Base-by-base conservation (phyloP, 2,888 invertebrate species). In the Rutpela maculata region DNA sequence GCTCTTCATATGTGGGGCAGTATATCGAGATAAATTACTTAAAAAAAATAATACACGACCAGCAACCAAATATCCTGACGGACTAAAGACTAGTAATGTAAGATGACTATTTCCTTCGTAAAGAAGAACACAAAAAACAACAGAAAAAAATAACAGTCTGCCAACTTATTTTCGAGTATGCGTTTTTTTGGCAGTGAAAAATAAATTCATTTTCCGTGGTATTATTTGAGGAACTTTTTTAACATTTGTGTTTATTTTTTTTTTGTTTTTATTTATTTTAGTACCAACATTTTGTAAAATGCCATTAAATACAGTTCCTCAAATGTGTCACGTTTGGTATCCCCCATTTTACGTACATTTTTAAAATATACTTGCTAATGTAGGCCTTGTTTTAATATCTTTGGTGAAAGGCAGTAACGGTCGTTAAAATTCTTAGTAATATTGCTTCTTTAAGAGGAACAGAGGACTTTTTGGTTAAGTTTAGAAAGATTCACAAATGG, bases 21-120 rank as follows among this genome's bases (percentile, higher is more conserved):
- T 65, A 19, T 65, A 65, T 43, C 19, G 26, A 65, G 43, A 69
- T 55, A 57, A 18, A 57, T 60, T 22, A 71, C 43, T 71, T n/a
- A 63, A 76, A 77, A 75, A 80, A 76, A 83, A 83, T 83, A 84
- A 84, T 83, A 84, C 82, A 84, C 81, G 81, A 84, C 70, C 70
- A 70, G 82, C 81, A 82, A 84, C 82, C 82, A 84, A 81, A 79
- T 75, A 84, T 87, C 85, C 85, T 85, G 84, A 86, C 84, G 85
- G 86, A 86, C 82, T 84, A 83, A 85, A 85, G 88, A 88, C 88
- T 88, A 88, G 88, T 84, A 88, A 85, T 83, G 86, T 85, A 86
- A 83, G 84, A 83, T 84, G 82, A 84, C 85, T 83, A 82, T 84
- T 82, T 80, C 82, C 81, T 81, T 76, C 77, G 62, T 72, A 71